A percentile compares a stretch with the other conserved stretches of the same genome.
These are phyloP conservation scores for Caenorhabditis uteleia DNA, from an alignment of 2,888 invertebrate genomes.

Conservation along the genomic window DNA sequence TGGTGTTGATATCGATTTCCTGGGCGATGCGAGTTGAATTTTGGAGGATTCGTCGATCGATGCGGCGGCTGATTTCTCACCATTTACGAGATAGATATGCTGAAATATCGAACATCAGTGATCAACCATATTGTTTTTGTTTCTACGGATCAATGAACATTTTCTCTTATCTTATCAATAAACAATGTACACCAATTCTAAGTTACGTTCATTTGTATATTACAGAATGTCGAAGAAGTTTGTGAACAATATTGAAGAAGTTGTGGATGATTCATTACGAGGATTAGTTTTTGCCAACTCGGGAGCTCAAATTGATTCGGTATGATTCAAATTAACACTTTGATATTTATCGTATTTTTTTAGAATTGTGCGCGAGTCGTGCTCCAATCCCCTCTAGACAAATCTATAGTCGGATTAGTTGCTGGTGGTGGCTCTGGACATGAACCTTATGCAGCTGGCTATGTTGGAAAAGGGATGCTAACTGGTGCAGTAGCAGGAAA, in stretches of 20 bases:
- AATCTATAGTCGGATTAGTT: constrained; percentile 43
- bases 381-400: constrained; percentile 6
- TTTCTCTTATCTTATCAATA: too few species aligned
- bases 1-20: too few species aligned
- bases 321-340: constrained; percentile 6
- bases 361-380: constrained; percentile 37
- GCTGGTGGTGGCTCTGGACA: constrained; percentile 84
- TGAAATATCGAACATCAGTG: too few species aligned
- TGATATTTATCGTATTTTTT: not conserved
- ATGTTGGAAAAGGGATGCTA: constrained; percentile 82
- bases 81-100: too few species aligned
- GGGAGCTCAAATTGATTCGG: constrained; percentile 38
- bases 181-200: too few species aligned
- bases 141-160: too few species aligned
- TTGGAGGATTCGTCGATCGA: too few species aligned
- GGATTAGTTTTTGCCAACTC: constrained; percentile 49
- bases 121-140: too few species aligned
- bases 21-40: too few species aligned
- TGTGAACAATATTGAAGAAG: constrained; percentile 48
- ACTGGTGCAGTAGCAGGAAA: constrained; percentile 81
- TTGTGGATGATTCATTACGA: constrained; percentile 52
- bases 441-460: constrained; percentile 78
- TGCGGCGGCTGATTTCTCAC: too few species aligned
- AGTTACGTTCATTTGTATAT: too few species aligned
- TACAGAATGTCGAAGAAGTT: constrained; percentile 54